Evolutionary conservation across 2,113 vertebrate species (phyloP).

Genomic region (Gadus chalcogrammus): DNA sequence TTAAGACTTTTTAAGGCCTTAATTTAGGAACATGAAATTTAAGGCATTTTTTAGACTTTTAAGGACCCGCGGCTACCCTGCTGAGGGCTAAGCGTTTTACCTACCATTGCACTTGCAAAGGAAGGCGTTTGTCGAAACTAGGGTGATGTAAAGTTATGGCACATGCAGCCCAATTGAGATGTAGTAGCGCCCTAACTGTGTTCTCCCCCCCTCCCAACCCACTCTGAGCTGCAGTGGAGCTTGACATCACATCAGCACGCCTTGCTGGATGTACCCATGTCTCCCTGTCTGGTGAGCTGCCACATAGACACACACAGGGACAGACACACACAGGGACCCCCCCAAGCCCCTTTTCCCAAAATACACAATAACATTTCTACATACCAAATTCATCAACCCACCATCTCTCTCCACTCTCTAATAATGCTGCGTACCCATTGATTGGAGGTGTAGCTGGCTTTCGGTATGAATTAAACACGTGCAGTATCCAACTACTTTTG

Average conservation of each 20-base stretch:
- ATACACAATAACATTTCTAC: not conserved
- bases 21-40: too few species aligned
- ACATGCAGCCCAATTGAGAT: not conserved
- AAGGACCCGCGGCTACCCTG: too few species aligned
- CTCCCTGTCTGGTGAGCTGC: conserved; percentile 43
- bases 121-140: too few species aligned
- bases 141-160: too few species aligned
- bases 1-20: too few species aligned
- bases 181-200: too few species aligned
- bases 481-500: conserved; percentile 56
- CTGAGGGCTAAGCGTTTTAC: too few species aligned
- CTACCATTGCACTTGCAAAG: too few species aligned
- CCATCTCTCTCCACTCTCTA: conserved; percentile 25
- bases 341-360: not conserved
- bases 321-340: conserved; percentile 42
- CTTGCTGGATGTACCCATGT: conserved; percentile 60
- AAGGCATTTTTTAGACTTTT: too few species aligned
- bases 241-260: conserved; percentile 64
- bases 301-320: conserved; percentile 45
- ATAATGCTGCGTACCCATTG: conserved; percentile 45
- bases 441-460: conserved; percentile 40
- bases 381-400: not conserved
- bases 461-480: conserved; percentile 68
- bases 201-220: conserved; percentile 16
- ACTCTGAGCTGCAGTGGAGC: conserved; percentile 56